Base-by-base conservation (phyloP, 2,113 vertebrate genomes). In the Ramphastos sulfuratus region DNA sequence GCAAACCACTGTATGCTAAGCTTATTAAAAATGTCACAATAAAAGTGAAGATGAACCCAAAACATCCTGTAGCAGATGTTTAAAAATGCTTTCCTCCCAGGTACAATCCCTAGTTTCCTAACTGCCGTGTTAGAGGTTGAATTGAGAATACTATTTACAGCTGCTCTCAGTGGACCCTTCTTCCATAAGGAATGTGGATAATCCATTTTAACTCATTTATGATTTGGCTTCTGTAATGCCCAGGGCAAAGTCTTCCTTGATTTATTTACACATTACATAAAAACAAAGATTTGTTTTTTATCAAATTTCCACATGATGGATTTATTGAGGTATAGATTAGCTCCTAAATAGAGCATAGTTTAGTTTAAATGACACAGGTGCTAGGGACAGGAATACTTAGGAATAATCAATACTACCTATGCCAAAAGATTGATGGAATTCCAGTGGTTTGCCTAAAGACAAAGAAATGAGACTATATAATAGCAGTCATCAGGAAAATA, bases 371-470 rank as follows among this genome's bases (percentile, higher is more conserved):
- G 56, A 88, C 42, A 83, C 33, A 60, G 95, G 35, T 75, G 69
- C 72, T 65, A 56, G 25, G 44, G 73, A 90, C 20, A 64, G 52
- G 61, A 94, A 87, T 67, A 58, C 52, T 95, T 78, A 65, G 48
- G 31, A 94, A 92, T 92, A 93, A 95, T 92, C 90, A 96, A 95
- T 90, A 88, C 9, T 61, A 83, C 82, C 92, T 94, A 60, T 58
- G 63, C 65, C 80, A 90, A 92, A 96, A 81, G 88, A 96, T 81
- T 94, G 96, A 95, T 35, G 95, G 88, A 90, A 93, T 86, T 81
- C 82, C 80, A 81, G 76, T 61, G 72, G 76, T 84, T 90, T 88
- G 69, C 95, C 88, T 90, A 86, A 95, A 95, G 92, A 93, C 58
- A 93, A 79, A 87, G 87, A 81, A 72, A 74, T 77, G 65, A 87